Evolutionary conservation across 2,113 vertebrate genomes (phyloP).

Genomic region (Actinemys pallida): DNA sequence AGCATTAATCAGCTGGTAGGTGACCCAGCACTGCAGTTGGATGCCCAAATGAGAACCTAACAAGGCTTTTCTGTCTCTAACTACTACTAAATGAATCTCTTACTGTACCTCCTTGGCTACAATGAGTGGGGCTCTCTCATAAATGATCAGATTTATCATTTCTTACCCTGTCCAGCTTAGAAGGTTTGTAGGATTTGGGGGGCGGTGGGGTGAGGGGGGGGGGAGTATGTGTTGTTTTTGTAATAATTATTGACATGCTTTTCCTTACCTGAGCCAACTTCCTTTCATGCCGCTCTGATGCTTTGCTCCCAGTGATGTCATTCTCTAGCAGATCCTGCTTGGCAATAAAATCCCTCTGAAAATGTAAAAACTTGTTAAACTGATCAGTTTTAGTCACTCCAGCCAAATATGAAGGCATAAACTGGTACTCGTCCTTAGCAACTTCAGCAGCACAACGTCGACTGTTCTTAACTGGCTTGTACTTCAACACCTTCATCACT

Average conservation of each 20-base stretch:
- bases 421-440: not conserved
- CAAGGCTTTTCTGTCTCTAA: not conserved
- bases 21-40: not conserved
- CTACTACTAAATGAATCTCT: not conserved
- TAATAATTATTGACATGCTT: not conserved
- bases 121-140: not conserved
- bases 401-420: constrained; percentile 48
- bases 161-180: not conserved
- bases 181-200: not conserved
- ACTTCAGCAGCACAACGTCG: not conserved
- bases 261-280: constrained; percentile 77
- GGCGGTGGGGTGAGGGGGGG: too few relatives aligned
- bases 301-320: constrained; percentile 41
- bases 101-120: not conserved
- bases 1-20: not conserved
- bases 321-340: constrained; percentile 56
- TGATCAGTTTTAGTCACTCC: constrained; percentile 56
- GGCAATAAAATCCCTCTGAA: constrained; percentile 64
- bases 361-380: constrained; percentile 63
- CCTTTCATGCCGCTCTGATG: constrained; percentile 59
- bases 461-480: not conserved
- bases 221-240: not conserved
- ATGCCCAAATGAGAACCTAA: not conserved
- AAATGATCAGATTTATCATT: not conserved
- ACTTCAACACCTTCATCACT: constrained; percentile 58